Base-by-base conservation (phyloP, 2,797 vertebrate species). In the Lithobates sylvaticus region DNA sequence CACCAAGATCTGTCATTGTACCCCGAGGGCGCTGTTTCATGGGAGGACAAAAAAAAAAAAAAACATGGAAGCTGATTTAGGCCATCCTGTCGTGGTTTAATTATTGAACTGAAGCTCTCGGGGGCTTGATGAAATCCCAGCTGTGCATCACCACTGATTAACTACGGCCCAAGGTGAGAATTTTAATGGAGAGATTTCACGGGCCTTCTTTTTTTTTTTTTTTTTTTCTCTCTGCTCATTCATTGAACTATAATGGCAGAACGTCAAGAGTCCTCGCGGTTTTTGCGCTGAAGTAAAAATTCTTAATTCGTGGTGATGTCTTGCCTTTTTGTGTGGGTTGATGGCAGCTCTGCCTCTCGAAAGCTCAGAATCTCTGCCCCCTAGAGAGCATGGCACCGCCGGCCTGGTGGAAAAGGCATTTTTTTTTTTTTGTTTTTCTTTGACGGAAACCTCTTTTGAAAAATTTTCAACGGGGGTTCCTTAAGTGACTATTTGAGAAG, bases 381-480 rank as follows among this genome's bases (percentile, higher is more conserved):
- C 32, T 47, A 27, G 39, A 47, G 74, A 21, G 58, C 8, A 23
- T 23, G 76, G 75, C 39, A 79, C 47, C 26, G 10, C 65, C 77
- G 50, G 50, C 50, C 50, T 18, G 5, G 15, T 39, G 39, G 39
- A 39, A 54, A 54, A 39, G 18, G 13, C 39, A 32, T 39, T 39
- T 32, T 36, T 7, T 36, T 5, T 64, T 12, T 67, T n/a, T 50
- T 7, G 10, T 39, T 23, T 67, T 39, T 54, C 10, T 29, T 29
- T 29, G 29, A 1, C 67, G 42, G 75, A 21, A 64, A n/a, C 21
- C 8, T 65, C 34, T 78, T 39, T 36, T 67, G 29, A 81, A 54
- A 81, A 54, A 81, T 58, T 81, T 54, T 72, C 68, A 54, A 61
- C 71, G 34, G 67, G 67, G 44, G 27, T 72, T 58, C 58, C 70